Percentiles rank a stretch among this genome's conserved stretches.
phyloP scores from a whole-genome alignment of 2,113 vertebrate species.

The Condylura cristata region DNA sequence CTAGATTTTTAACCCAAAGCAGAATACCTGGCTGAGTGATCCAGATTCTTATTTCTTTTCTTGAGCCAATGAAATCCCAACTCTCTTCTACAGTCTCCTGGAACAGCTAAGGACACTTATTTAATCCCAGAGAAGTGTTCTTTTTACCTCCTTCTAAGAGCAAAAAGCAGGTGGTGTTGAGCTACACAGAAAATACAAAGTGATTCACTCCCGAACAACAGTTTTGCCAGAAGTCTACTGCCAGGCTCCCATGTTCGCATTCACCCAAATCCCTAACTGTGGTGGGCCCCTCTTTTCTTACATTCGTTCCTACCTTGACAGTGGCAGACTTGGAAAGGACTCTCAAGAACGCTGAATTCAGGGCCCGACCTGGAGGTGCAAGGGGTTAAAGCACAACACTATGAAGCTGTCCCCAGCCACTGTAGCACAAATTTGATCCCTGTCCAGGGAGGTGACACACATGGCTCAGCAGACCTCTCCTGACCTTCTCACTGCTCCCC shows the following conservation, averaged over 20 bases:
- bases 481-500: no score
- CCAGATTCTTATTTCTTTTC: background rate
- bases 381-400: no score
- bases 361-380: no score
- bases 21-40: background rate
- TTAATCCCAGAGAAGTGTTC: background rate
- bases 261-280: background rate
- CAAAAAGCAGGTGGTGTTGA: background rate
- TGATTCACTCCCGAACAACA: background rate
- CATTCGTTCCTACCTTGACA: background rate
- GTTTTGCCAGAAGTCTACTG: background rate
- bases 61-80: background rate
- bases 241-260: background rate
- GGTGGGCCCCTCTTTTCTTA: background rate
- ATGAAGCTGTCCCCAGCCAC: no score
- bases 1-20: background rate
- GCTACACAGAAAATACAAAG: conserved; percentile 34
- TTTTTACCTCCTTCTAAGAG: conserved; percentile 24
- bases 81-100: background rate
- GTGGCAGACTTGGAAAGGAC: background rate
- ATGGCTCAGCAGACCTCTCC: no score
- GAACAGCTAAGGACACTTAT: background rate
- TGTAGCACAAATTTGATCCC: no score
- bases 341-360: background rate
- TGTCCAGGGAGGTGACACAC: no score